phyloP scores from a whole-genome alignment of 2,113 vertebrate species.

The Myocastor coypus region DNA sequence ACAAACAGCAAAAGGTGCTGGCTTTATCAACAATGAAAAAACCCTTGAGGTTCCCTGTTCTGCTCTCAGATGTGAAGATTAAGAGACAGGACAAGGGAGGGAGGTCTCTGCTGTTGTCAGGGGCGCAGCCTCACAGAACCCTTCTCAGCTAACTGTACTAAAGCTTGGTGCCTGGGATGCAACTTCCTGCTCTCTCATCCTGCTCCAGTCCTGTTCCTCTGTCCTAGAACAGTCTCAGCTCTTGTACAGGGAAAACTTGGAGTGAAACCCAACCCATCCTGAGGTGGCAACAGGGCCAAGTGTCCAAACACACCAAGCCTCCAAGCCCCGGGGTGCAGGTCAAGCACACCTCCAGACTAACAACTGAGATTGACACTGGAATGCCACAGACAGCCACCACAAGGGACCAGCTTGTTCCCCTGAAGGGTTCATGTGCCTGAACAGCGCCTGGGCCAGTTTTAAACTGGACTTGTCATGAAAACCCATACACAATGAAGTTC shows the following conservation, averaged over 20 bases:
- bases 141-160: background rate
- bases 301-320: rapidly evolving
- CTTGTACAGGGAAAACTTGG: rapidly evolving
- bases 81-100: background rate
- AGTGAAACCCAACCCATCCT: rapidly evolving
- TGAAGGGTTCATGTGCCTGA: background rate
- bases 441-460: background rate
- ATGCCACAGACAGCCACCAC: background rate
- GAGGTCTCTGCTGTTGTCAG: background rate
- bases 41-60: too few species aligned
- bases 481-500: background rate
- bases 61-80: background rate
- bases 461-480: background rate
- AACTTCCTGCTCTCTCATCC: background rate
- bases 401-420: background rate
- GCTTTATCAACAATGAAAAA: rapidly evolving
- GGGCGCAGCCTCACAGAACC: background rate
- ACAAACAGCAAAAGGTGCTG: rapidly evolving
- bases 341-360: rapidly evolving
- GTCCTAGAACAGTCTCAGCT: background rate
- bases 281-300: rapidly evolving
- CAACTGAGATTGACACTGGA: background rate
- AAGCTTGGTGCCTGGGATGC: background rate
- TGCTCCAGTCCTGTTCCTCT: background rate
- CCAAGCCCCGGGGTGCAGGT: rapidly evolving